phyloP scores from a whole-genome alignment of 2,888 invertebrate genomes.

The Anoplius nigerrimus region DNA sequence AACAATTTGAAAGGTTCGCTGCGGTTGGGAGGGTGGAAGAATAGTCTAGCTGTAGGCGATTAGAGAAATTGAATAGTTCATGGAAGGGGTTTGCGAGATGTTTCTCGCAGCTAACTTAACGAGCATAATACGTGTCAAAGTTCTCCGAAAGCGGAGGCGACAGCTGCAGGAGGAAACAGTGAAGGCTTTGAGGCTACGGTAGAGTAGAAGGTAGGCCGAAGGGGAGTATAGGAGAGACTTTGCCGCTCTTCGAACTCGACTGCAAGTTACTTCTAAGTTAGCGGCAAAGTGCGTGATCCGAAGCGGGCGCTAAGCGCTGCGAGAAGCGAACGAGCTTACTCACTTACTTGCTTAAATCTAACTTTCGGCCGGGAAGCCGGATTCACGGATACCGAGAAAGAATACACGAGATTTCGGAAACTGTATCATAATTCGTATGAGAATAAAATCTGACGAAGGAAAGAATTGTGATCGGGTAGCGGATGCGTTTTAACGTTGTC shows the following conservation, averaged over 20 bases:
- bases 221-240: conserved; percentile 6
- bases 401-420: no score
- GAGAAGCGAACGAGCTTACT: conserved; percentile 44
- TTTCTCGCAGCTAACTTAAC: conserved; percentile 56
- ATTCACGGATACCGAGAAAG: no score
- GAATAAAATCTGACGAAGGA: conserved; percentile 17
- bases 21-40: background rate
- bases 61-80: background rate
- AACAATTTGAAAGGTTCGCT: no score
- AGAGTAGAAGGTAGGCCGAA: conserved; percentile 10
- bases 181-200: background rate
- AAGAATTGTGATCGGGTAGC: conserved; percentile 57
- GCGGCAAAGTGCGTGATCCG: conserved; percentile 58
- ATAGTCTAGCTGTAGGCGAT: background rate
- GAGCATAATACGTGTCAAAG: conserved; percentile 67
- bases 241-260: conserved; percentile 41
- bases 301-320: conserved; percentile 36
- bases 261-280: conserved; percentile 55
- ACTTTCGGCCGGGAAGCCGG: background rate
- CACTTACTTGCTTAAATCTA: conserved; percentile 19
- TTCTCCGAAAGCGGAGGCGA: conserved; percentile 57
- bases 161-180: conserved; percentile 40
- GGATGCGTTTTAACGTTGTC: conserved; percentile 34
- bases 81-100: background rate
- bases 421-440: no score